phyloP scores from a whole-genome alignment of 2,797 vertebrate species.

The Tapera naevia region DNA sequence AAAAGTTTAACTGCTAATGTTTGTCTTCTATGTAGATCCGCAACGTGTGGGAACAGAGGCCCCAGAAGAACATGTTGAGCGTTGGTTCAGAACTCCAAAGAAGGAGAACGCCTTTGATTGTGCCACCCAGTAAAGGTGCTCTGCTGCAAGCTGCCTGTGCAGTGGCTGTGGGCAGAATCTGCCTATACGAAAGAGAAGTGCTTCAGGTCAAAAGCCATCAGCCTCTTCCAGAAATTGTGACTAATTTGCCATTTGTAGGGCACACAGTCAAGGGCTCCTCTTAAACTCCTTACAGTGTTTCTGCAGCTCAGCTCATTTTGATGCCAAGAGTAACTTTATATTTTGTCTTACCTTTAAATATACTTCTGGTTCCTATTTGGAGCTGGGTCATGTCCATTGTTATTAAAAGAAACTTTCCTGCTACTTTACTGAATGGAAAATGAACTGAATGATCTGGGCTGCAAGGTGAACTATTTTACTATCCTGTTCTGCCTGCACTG shows the following conservation, averaged over 20 bases:
- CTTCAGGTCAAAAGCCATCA: not conserved
- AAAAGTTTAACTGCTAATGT: not conserved
- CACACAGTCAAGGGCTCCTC: not conserved
- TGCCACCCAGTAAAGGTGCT: slow-evolving; percentile 59
- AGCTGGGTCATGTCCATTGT: too few species aligned
- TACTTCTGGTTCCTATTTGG: not conserved
- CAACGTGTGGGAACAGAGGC: not conserved
- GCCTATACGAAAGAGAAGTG: not conserved
- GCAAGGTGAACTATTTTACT: not conserved
- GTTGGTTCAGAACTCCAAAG: slow-evolving; percentile 19
- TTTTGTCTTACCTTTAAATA: not conserved
- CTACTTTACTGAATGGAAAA: not conserved
- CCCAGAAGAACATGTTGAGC: not conserved
- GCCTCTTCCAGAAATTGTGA: not conserved
- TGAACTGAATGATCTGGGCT: not conserved
- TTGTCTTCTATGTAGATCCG: slow-evolving; percentile 43
- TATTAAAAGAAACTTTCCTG: too few species aligned
- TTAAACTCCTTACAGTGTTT: not conserved
- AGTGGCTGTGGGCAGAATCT: not conserved
- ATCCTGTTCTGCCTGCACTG: not conserved
- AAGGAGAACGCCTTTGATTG: slow-evolving; percentile 63
- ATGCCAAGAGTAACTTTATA: not conserved
- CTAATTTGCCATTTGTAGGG: not conserved
- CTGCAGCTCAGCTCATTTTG: not conserved
- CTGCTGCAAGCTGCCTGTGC: not conserved